These are phyloP conservation scores for Hybos culiciformis DNA, from an alignment of 2,888 invertebrate species.

Conservation along the genomic window DNA sequence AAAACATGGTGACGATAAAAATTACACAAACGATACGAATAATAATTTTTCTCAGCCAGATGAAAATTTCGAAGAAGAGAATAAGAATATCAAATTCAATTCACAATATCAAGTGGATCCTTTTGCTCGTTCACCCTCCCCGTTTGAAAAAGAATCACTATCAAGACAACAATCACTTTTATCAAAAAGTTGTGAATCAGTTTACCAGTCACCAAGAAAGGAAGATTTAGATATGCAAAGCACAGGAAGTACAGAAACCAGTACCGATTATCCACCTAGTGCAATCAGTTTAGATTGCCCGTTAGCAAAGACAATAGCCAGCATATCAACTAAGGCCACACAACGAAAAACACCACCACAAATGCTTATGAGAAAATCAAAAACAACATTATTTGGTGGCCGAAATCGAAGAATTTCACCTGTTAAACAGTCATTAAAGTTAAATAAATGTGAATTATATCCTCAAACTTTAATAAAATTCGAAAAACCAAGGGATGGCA, in stretches of 20 bases:
- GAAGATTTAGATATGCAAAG: constrained; percentile 19
- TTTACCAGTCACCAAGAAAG: constrained; percentile 21
- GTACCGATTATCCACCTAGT: constrained; percentile 23
- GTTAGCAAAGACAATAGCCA: constrained; percentile 15
- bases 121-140: constrained; percentile 18
- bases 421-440: constrained; percentile 25
- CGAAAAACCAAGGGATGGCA: constrained; percentile 49
- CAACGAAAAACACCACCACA: constrained; percentile 18
- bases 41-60: too few relatives aligned
- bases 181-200: constrained; percentile 25
- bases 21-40: too few relatives aligned
- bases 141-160: constrained; percentile 19
- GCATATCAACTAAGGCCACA: not conserved
- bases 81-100: too few relatives aligned
- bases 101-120: too few relatives aligned
- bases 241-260: constrained; percentile 23
- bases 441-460: constrained; percentile 25
- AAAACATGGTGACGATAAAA: too few relatives aligned
- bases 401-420: constrained; percentile 29
- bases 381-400: constrained; percentile 28
- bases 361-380: constrained; percentile 29
- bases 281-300: constrained; percentile 13
- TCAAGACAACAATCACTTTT: constrained; percentile 19
- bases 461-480: constrained; percentile 38
- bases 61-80: too few relatives aligned